Conservation (phyloP, 2,888 invertebrate genomes). For the Pristionchus exspectatus region DNA sequence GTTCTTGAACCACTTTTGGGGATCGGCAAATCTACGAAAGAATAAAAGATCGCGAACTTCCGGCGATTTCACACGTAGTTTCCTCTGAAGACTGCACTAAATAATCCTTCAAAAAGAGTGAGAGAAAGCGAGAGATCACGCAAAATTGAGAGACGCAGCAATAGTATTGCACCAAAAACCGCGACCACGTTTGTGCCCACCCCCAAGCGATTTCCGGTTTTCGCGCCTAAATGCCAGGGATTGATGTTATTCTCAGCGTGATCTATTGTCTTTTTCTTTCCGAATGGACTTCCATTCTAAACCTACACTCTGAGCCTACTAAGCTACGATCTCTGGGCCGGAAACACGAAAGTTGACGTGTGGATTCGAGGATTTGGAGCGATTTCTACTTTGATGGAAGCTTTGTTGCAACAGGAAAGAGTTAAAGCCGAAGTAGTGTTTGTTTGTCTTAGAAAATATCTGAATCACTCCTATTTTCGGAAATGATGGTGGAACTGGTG, state of each 20-base stretch:
- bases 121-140: no score
- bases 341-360: not conserved
- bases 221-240: not conserved
- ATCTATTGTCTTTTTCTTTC: not conserved
- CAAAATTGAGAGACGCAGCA: no score
- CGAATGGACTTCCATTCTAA: not conserved
- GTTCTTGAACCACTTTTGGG: not conserved
- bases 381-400: not conserved
- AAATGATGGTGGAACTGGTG: not conserved
- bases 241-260: not conserved
- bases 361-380: not conserved
- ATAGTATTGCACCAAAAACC: not conserved
- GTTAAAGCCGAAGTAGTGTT: not conserved
- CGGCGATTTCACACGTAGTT: not conserved
- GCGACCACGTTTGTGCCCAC: not conserved
- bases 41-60: not conserved
- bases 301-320: not conserved
- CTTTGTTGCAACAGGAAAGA: not conserved
- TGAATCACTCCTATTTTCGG: not conserved
- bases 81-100: not conserved
- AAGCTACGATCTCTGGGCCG: not conserved
- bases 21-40: not conserved
- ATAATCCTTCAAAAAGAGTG: no score
- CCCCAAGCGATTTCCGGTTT: not conserved
- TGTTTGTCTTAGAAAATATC: not conserved